A percentile compares a stretch with the other conserved stretches of the same genome.
These are phyloP conservation scores for Chromobotia macracanthus DNA, from an alignment of 2,797 vertebrate genomes.

Conservation along the genomic window DNA sequence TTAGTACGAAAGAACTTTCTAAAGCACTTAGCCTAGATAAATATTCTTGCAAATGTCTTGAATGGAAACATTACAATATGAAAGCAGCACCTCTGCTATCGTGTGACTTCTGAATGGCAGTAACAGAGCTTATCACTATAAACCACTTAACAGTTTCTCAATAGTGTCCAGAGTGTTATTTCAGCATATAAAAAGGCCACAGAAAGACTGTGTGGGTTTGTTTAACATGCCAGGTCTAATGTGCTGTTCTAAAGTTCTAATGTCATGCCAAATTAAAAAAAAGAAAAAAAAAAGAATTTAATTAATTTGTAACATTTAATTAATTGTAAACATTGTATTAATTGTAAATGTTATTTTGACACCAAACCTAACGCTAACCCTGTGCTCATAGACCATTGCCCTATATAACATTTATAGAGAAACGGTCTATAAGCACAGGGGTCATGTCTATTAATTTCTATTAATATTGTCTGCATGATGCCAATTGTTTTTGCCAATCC, in stretches of 20 bases:
- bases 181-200: background rate
- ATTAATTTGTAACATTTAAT: too few relatives aligned
- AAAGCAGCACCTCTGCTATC: background rate
- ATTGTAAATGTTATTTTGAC: background rate
- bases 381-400: too few relatives aligned
- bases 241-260: background rate
- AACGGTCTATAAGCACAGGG: background rate
- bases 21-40: background rate
- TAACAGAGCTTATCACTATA: background rate
- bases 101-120: background rate
- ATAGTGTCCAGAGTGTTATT: background rate
- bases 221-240: background rate
- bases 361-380: background rate
- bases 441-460: background rate
- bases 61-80: background rate
- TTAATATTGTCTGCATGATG: background rate
- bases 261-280: background rate
- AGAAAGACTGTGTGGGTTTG: background rate
- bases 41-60: background rate
- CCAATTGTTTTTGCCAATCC: too few relatives aligned
- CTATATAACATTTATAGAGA: background rate
- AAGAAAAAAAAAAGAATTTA: too few relatives aligned
- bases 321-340: too few relatives aligned
- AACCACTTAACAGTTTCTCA: conserved; percentile 4
- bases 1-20: background rate